These are phyloP conservation scores for Solenopsis invicta DNA, from an alignment of 1,140 invertebrate species.

Conservation along the genomic window DNA sequence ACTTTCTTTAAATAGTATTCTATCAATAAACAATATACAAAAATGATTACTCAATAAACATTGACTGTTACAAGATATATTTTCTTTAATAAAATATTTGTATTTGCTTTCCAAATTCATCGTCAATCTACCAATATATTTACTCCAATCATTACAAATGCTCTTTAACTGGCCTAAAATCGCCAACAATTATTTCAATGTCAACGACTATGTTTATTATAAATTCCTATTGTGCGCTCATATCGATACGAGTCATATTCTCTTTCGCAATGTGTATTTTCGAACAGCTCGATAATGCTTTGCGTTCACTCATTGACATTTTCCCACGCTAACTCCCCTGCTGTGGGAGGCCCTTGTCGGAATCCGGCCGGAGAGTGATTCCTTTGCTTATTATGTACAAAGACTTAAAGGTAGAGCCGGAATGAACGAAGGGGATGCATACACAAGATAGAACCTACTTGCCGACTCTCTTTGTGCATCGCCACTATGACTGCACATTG, in stretches of 20 bases:
- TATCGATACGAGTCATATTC: constrained; percentile 33
- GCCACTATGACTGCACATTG: constrained; percentile 26
- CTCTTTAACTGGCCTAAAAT: background rate
- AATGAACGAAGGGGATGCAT: background rate
- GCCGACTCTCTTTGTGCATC: constrained; percentile 58
- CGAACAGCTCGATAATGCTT: constrained; percentile 13
- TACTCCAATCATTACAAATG: background rate
- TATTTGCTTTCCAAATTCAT: background rate
- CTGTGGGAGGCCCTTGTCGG: background rate
- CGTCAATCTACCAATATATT: background rate
- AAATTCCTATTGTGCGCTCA: constrained; percentile 56
- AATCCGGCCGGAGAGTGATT: constrained; percentile 46
- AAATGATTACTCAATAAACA: background rate
- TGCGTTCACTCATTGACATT: constrained; percentile 38
- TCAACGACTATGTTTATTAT: constrained; percentile 59
- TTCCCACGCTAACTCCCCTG: constrained; percentile 17
- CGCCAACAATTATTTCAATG: background rate
- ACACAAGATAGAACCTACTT: background rate
- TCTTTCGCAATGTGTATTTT: constrained; percentile 48
- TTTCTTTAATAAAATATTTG: background rate
- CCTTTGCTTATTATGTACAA: constrained; percentile 72
- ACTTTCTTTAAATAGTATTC: background rate
- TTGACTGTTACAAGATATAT: background rate
- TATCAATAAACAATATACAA: background rate
- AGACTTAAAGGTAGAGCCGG: constrained; percentile 46